Conservation (phyloP, 2,888 invertebrate species). For the Drosophila neotestacea region DNA sequence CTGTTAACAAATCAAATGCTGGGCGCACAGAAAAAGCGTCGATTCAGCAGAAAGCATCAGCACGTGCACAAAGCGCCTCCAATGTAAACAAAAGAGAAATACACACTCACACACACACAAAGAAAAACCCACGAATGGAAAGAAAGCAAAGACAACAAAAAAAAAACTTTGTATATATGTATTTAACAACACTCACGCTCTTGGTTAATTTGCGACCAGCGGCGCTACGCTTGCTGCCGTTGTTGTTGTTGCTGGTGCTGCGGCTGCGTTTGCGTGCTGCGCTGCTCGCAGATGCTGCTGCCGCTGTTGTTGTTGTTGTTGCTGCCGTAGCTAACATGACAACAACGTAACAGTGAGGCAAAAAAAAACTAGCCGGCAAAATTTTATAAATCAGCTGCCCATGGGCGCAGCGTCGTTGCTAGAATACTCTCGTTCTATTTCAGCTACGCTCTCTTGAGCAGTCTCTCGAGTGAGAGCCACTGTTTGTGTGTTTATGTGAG, state of each 20-base stretch:
- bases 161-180: conserved; percentile 14
- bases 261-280: conserved; percentile 74
- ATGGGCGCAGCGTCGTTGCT: conserved; percentile 37
- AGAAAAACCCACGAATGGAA: conserved; percentile 5
- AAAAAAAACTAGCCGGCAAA: conserved; percentile 72
- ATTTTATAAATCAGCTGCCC: conserved; percentile 78
- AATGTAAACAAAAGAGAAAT: conserved; percentile 70
- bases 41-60: conserved; percentile 43
- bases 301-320: conserved; percentile 40
- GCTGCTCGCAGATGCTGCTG: conserved; percentile 55
- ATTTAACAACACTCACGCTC: conserved; percentile 70
- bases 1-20: conserved; percentile 59
- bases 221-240: conserved; percentile 62
- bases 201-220: conserved; percentile 73
- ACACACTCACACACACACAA: conserved; percentile 36
- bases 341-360: conserved; percentile 53
- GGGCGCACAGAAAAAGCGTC: conserved; percentile 61
- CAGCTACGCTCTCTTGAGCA: conserved; percentile 31
- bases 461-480: conserved; percentile 5
- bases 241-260: conserved; percentile 67
- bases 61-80: conserved; percentile 59
- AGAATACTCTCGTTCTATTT: conserved; percentile 33
- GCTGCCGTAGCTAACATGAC: conserved; percentile 78
- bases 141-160: conserved; percentile 18
- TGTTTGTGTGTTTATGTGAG: conserved; percentile 2